Evolutionary conservation across 2,888 invertebrate species (phyloP).

Genomic region (Sminthurinus aureus): DNA sequence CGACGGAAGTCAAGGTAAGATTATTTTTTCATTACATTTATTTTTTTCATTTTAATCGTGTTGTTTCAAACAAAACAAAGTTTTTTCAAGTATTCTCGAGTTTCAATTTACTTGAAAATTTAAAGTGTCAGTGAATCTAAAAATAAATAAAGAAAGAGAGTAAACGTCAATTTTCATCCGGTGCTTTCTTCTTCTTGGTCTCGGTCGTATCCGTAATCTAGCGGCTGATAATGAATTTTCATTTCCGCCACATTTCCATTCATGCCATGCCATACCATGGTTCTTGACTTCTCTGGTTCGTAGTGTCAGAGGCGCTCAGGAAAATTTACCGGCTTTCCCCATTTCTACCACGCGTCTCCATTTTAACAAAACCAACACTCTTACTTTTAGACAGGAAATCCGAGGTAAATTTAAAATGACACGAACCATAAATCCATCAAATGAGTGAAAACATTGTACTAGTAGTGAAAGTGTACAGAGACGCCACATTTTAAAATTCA

Average conservation of each 20-base stretch:
- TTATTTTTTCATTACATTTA: background rate
- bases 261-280: background rate
- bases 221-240: background rate
- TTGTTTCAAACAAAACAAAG: background rate
- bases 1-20: background rate
- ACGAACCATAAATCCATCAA: no score
- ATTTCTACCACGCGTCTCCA: no score
- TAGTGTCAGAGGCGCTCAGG: background rate
- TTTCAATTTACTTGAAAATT: background rate
- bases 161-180: background rate
- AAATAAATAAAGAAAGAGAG: background rate
- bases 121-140: background rate
- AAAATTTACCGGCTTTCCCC: no score
- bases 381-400: no score
- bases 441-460: no score
- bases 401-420: no score
- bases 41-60: background rate
- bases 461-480: no score
- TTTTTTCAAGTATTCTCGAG: background rate
- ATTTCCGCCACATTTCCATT: slow-evolving; percentile 18
- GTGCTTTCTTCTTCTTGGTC: background rate
- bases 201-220: background rate
- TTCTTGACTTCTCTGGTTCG: background rate
- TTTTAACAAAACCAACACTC: no score
- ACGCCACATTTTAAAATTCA: no score